These are phyloP conservation scores for Leptarthrus brevirostris DNA, from an alignment of 2,888 invertebrate species.

Conservation along the genomic window DNA sequence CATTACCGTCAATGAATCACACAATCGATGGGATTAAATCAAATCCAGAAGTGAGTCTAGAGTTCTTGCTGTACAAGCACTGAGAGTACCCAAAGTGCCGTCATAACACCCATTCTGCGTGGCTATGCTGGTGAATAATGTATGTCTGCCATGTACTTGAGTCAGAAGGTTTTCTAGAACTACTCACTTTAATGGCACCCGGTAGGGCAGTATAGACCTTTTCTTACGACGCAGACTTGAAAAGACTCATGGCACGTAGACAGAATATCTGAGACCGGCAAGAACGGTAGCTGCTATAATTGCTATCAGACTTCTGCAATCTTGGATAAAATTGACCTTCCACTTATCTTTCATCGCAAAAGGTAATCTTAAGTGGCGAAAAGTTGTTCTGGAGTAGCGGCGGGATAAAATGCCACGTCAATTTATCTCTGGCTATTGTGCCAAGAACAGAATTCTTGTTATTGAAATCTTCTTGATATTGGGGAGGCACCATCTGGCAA, in stretches of 20 bases:
- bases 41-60: background rate
- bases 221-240: no score
- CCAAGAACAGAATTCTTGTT: no score
- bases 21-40: background rate
- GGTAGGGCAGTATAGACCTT: background rate
- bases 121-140: background rate
- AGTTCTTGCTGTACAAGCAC: no score
- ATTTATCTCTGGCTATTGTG: no score
- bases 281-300: conserved; percentile 27
- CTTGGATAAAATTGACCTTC: conserved; percentile 34
- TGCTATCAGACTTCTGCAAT: conserved; percentile 30
- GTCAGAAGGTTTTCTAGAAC: background rate
- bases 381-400: background rate
- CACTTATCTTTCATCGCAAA: conserved; percentile 39
- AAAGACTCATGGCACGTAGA: conserved; percentile 12
- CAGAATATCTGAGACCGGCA: background rate
- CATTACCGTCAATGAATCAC: background rate
- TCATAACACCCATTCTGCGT: background rate
- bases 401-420: no score
- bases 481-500: no score
- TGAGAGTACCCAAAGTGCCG: background rate
- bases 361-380: conserved; percentile 30
- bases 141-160: background rate
- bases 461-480: no score
- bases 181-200: conserved; percentile 23